Evolutionary conservation across 2,797 vertebrate genomes (phyloP).

Genomic region (Periophthalmus magnuspinnatus): DNA sequence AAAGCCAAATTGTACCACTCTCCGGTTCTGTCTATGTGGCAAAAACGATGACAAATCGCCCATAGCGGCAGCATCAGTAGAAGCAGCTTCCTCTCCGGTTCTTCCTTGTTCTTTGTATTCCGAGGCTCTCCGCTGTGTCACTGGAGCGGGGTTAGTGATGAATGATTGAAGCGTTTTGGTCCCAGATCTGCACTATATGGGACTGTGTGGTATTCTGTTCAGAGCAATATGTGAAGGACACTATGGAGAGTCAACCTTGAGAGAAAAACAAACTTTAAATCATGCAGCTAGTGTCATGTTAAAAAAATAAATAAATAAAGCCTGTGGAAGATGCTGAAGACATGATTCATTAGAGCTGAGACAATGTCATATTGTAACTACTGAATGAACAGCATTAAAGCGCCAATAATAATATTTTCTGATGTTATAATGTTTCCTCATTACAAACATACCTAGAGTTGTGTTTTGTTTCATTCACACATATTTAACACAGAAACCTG

Average conservation of each 20-base stretch:
- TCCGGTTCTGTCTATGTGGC: slow-evolving; percentile 31
- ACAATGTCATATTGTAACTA: no score
- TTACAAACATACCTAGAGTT: no score
- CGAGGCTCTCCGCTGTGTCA: slow-evolving; percentile 45
- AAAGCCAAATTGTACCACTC: slow-evolving; percentile 19
- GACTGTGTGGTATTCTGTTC: slow-evolving; percentile 28
- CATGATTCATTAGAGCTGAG: no score
- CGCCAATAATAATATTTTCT: no score
- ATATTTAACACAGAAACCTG: no score
- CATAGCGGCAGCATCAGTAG: slow-evolving; percentile 21
- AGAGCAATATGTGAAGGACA: slow-evolving; percentile 15
- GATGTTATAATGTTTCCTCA: no score
- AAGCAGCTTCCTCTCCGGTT: slow-evolving; percentile 10
- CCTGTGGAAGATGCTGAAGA: no score
- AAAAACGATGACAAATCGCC: slow-evolving; percentile 54
- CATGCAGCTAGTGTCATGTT: not conserved
- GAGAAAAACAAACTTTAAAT: slow-evolving; percentile 63
- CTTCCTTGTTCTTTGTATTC: slow-evolving; percentile 44
- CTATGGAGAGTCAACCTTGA: slow-evolving; percentile 55
- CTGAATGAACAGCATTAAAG: no score
- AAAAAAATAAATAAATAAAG: no score
- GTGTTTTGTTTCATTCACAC: no score
- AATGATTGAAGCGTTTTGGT: slow-evolving; percentile 56
- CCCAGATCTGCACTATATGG: slow-evolving; percentile 36
- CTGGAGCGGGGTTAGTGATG: slow-evolving; percentile 54